Evolutionary conservation across 2,113 vertebrate genomes (phyloP), one percentile per base, ranked within the genome.

Genomic region (Nyctibius bracteatus): DNA sequence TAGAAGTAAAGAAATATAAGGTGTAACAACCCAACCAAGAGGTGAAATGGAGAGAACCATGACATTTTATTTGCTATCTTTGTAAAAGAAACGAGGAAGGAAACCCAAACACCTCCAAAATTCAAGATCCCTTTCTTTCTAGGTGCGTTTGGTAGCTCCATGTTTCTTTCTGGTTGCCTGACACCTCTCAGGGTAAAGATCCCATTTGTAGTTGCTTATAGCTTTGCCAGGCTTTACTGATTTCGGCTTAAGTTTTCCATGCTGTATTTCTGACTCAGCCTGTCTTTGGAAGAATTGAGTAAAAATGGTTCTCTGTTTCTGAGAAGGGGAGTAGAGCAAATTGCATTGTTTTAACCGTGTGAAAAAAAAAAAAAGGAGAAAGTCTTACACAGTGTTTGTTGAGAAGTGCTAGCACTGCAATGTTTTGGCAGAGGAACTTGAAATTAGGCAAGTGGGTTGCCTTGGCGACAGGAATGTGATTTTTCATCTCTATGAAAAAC

Each of bases 401-500:
- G 44, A 74, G 71, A 82, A 74, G 44, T 59, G 55, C 81, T 89
- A 86, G 37, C 2, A 1, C 39, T 74, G 81, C 71, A 72, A 41
- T 55, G 33, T 79, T 65, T 89, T 94, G 92, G 49, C 81, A 94
- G 55, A 86, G 35, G 55, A 88, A 82, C 85, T 92, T 74, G n/a
- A 55, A 82, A 89, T 95, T 86, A 79, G 61, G 71, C 85, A 94
- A 89, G 66, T 39, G 51, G 23, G 75, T 94, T 94, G 66, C 77
- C 81, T 89, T 89, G 77, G 92, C 79, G 71, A 92, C 71, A 86
- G 81, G 71, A 89, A 92, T 92, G 65, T 92, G 54, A 71, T 78
- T 86, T 89, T 94, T 94, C 81, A 78, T 92, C 59, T 73, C 35
- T 44, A 68, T 89, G 81, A 92, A 94, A 94, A 95, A 89, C 66